Conservation (phyloP, 1,140 invertebrate genomes). For the Samia ricini region DNA sequence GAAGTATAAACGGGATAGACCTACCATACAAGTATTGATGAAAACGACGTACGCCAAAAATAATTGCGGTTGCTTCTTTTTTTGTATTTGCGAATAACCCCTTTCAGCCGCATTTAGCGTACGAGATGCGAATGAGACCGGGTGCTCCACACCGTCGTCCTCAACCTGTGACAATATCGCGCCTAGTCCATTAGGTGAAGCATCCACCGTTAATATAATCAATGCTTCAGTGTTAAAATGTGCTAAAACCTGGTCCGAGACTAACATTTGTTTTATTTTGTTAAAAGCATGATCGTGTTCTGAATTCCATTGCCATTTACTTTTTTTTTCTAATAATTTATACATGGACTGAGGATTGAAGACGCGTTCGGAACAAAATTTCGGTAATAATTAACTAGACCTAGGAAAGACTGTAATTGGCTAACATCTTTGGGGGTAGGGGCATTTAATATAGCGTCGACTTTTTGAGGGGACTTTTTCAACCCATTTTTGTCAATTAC, state of each 20-base stretch:
- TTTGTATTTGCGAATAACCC: background rate
- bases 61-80: background rate
- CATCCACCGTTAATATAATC: background rate
- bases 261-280: no score
- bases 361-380: constrained; percentile 63
- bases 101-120: background rate
- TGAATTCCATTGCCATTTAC: constrained; percentile 23
- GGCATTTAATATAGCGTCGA: constrained; percentile 21
- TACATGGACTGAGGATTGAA: constrained; percentile 42
- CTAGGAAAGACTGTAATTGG: constrained; percentile 33
- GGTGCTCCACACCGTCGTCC: background rate
- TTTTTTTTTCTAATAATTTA: no score
- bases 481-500: no score
- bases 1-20: background rate
- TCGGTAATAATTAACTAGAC: constrained; percentile 33
- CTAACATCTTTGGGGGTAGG: constrained; percentile 18
- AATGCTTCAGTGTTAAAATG: background rate
- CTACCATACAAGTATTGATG: constrained; percentile 1
- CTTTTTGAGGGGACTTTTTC: constrained; percentile 27
- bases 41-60: background rate
- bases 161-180: background rate
- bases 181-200: background rate
- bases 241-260: constrained; percentile 25
- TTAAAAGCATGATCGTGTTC: constrained; percentile 35
- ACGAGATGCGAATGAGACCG: background rate